A percentile compares a stretch with the other conserved stretches of the same genome.
Conservation (phyloP, 30 jellyfish, hydroid and myxozoan species). For the Chrysaora quinquecirrha region DNA sequence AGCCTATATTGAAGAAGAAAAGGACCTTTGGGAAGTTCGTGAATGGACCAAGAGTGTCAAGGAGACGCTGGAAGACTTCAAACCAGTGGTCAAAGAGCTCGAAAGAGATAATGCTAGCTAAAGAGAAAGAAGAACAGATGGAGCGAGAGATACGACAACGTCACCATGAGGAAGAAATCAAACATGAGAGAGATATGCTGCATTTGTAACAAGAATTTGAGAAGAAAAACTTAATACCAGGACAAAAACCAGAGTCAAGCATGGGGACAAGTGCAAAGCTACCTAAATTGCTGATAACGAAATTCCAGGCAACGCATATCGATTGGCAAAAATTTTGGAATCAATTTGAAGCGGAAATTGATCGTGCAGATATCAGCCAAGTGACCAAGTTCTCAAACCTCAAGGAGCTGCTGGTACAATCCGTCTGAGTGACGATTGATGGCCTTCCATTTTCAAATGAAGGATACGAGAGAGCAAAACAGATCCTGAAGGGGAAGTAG, state of each 20-base stretch:
- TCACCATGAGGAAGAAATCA: too few species aligned
- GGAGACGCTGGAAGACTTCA: too few species aligned
- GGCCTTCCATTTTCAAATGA: constrained; percentile 70
- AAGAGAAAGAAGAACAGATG: too few species aligned
- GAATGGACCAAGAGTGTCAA: too few species aligned
- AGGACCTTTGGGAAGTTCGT: too few species aligned
- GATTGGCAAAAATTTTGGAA: constrained; percentile 70
- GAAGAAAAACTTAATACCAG: not conserved
- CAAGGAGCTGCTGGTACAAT: not conserved
- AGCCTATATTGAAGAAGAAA: too few species aligned
- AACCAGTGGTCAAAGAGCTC: too few species aligned
- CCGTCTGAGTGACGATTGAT: constrained; percentile 31
- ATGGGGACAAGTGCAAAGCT: not conserved
- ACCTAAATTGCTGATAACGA: constrained; percentile 6
- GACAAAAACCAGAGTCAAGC: not conserved
- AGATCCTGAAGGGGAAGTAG: constrained; percentile 42
- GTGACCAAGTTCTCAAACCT: too few species aligned
- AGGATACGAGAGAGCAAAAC: constrained; percentile 76
- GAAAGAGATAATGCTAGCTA: too few species aligned
- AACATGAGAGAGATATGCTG: too few species aligned
- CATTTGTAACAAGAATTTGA: too few species aligned
- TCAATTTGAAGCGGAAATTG: constrained; percentile 42
- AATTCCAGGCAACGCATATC: constrained; percentile 51
- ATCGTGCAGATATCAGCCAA: not conserved
- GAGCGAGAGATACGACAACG: too few species aligned